A percentile compares a stretch with the other conserved stretches of the same genome.
Conservation (phyloP, 2,797 vertebrate species). For the Trachops cirrhosus region DNA sequence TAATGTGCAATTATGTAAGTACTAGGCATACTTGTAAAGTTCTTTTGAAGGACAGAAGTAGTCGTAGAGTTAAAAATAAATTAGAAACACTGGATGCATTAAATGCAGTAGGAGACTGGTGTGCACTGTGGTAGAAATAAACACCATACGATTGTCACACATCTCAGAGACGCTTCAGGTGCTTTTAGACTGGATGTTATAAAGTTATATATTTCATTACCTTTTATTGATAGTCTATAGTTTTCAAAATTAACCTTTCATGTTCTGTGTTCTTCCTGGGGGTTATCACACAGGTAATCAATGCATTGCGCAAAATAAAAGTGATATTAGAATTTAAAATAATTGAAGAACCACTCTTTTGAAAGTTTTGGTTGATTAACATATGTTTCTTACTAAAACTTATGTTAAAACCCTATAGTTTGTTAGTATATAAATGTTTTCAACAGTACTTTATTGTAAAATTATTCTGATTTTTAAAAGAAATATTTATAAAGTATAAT, state of each 20-base stretch:
- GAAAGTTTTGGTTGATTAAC: background rate
- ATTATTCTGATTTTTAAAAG: conserved; percentile 22
- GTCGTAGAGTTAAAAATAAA: background rate
- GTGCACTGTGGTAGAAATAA: background rate
- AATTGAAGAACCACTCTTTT: background rate
- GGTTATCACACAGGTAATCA: background rate
- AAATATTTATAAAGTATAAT: conserved; percentile 33
- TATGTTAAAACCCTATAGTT: background rate
- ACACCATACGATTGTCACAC: background rate
- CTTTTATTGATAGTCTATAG: background rate
- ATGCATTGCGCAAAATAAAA: background rate
- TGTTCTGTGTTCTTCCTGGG: background rate
- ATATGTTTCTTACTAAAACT: conserved; percentile 22
- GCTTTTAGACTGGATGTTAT: background rate
- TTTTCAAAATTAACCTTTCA: background rate
- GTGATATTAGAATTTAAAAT: background rate
- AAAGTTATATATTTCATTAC: background rate
- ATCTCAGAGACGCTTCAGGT: background rate
- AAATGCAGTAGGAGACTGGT: background rate
- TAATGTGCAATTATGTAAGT: background rate
- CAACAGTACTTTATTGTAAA: background rate
- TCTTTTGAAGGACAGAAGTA: background rate
- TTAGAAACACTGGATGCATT: background rate
- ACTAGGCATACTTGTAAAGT: background rate
- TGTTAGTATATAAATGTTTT: background rate